A percentile compares a stretch with the other conserved stretches of the same genome.
Conservation (phyloP, 2,888 invertebrate species). For the Drosophila quinaria region DNA sequence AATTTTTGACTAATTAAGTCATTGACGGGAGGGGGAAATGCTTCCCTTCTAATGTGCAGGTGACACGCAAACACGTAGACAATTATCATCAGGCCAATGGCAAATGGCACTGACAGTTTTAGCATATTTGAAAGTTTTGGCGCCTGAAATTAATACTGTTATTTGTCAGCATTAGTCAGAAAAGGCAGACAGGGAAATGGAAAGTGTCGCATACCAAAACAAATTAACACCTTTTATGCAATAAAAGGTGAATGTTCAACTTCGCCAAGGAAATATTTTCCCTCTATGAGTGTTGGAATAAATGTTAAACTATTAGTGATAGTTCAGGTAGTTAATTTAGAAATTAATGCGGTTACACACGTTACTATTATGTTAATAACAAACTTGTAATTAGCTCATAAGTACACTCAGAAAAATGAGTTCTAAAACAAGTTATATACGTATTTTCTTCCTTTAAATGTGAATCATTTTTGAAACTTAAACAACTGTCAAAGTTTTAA, state of each 20-base stretch:
- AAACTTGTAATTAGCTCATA: no score
- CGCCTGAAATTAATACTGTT: conserved; percentile 51
- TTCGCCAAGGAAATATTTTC: background rate
- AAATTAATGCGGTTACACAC: background rate
- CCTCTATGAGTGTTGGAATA: background rate
- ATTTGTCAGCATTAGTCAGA: conserved; percentile 52
- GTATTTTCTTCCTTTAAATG: no score
- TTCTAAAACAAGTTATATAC: no score
- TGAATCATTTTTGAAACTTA: no score
- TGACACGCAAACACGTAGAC: conserved; percentile 75
- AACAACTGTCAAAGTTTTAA: no score
- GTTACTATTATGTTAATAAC: background rate
- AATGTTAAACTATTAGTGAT: background rate
- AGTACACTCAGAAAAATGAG: no score
- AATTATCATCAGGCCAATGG: conserved; percentile 56
- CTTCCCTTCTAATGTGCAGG: conserved; percentile 50
- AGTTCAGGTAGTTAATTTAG: background rate
- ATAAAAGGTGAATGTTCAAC: conserved; percentile 19
- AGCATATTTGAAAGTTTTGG: conserved; percentile 74
- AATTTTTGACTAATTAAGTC: conserved; percentile 75
- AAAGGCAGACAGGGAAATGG: background rate
- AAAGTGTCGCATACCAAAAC: conserved; percentile 50
- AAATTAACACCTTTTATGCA: conserved; percentile 67
- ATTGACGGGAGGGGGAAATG: conserved; percentile 35
- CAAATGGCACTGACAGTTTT: conserved; percentile 42